phyloP scores from a whole-genome alignment of 2,888 invertebrate species.

The Oscheius sp. region DNA sequence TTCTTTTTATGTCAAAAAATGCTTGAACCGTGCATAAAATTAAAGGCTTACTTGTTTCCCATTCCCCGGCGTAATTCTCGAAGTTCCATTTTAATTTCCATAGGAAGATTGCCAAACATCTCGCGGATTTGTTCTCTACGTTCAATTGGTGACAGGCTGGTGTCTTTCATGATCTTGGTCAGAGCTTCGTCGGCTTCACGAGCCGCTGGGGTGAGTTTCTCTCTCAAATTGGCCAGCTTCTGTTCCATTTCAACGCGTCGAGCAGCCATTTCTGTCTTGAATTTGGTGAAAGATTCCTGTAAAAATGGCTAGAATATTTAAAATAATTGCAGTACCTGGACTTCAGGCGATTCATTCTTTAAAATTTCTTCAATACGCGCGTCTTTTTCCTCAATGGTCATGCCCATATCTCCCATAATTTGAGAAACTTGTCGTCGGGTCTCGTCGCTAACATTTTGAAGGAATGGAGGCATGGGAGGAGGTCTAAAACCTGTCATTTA shows the following conservation, averaged over 20 bases:
- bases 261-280: conserved; percentile 30
- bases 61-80: conserved; percentile 10
- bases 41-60: conserved; percentile 25
- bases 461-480: conserved; percentile 10
- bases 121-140: conserved; percentile 19
- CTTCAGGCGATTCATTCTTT: conserved; percentile 13
- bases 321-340: not conserved
- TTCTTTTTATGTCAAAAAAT: conserved; percentile 1
- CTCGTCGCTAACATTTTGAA: conserved; percentile 17
- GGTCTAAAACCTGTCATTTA: not conserved
- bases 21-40: no score
- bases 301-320: not conserved
- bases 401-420: conserved; percentile 8
- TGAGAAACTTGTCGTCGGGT: not conserved
- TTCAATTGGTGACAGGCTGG: not conserved
- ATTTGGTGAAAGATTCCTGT: conserved; percentile 10
- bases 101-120: conserved; percentile 9
- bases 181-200: conserved; percentile 28
- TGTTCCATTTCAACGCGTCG: conserved; percentile 20
- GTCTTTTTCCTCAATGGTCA: conserved; percentile 24
- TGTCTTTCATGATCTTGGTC: conserved; percentile 26
- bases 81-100: conserved; percentile 17
- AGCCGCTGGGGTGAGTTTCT: conserved; percentile 13
- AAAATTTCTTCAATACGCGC: conserved; percentile 21
- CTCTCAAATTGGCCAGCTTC: not conserved